Evolutionary conservation across 2,888 invertebrate genomes (phyloP).

Genomic region (Octonoba sinensis): DNA sequence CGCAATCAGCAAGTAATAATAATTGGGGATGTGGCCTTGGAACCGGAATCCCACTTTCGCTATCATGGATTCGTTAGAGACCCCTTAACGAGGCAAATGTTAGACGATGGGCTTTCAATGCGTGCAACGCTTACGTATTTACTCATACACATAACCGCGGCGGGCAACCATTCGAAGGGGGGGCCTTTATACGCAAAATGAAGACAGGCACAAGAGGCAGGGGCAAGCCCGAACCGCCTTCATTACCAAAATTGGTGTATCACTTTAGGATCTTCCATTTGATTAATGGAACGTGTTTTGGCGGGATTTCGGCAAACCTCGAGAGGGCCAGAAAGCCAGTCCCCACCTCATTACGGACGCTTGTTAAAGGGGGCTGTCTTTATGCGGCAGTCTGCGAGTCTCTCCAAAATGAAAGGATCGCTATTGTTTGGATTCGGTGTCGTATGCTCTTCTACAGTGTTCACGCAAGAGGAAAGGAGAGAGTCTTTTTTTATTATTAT

Average conservation of each 20-base stretch:
- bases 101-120: constrained; percentile 46
- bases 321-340: constrained; percentile 33
- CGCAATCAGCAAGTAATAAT: constrained; percentile 33
- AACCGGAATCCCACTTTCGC: not conserved
- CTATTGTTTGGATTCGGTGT: constrained; percentile 39
- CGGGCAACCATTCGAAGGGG: no score
- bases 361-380: constrained; percentile 56
- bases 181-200: constrained; percentile 51
- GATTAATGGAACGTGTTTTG: constrained; percentile 63
- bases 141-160: constrained; percentile 1
- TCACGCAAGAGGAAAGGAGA: constrained; percentile 23
- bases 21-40: constrained; percentile 30
- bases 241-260: constrained; percentile 63
- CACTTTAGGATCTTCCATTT: constrained; percentile 61
- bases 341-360: constrained; percentile 58
- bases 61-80: constrained; percentile 53
- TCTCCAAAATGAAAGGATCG: constrained; percentile 49
- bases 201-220: constrained; percentile 36
- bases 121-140: constrained; percentile 20
- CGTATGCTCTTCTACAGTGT: constrained; percentile 4
- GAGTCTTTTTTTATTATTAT: not conserved
- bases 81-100: constrained; percentile 31
- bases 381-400: constrained; percentile 31
- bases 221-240: constrained; percentile 36
- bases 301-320: constrained; percentile 60